Conservation (phyloP, 2,888 invertebrate species). For the Saturnia japonica region DNA sequence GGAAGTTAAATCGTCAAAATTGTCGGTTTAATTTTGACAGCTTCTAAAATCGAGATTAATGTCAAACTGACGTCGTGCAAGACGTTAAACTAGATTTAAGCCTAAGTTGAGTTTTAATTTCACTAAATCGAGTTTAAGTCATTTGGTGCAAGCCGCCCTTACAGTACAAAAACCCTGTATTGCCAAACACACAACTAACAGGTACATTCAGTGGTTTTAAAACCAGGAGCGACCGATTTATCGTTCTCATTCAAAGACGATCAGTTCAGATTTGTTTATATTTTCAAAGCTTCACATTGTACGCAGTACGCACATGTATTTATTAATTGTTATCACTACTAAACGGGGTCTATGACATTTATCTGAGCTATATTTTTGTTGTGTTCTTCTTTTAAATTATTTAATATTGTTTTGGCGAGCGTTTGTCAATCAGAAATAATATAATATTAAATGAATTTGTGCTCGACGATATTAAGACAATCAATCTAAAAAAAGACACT, state of each 20-base stretch:
- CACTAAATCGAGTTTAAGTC: no score
- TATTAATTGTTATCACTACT: not conserved
- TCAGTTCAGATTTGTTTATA: not conserved
- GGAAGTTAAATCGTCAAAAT: no score
- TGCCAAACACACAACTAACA: no score
- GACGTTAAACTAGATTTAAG: no score
- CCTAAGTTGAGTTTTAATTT: no score
- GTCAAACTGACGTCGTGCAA: no score
- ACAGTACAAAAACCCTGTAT: no score
- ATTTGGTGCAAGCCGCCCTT: no score
- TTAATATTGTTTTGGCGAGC: not conserved
- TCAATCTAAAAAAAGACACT: not conserved
- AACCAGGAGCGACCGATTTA: not conserved
- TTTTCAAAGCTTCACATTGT: not conserved
- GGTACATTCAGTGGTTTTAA: not conserved
- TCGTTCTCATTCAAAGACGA: not conserved
- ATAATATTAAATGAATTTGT: not conserved
- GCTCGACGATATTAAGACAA: not conserved
- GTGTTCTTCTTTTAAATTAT: not conserved
- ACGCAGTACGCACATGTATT: not conserved
- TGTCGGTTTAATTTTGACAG: no score
- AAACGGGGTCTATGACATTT: constrained; percentile 6
- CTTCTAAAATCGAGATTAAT: no score
- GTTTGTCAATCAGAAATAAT: not conserved
- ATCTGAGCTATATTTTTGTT: not conserved